These are phyloP conservation scores for Melikaiella ostensackeni DNA, from an alignment of 2,888 invertebrate species.

Conservation along the genomic window DNA sequence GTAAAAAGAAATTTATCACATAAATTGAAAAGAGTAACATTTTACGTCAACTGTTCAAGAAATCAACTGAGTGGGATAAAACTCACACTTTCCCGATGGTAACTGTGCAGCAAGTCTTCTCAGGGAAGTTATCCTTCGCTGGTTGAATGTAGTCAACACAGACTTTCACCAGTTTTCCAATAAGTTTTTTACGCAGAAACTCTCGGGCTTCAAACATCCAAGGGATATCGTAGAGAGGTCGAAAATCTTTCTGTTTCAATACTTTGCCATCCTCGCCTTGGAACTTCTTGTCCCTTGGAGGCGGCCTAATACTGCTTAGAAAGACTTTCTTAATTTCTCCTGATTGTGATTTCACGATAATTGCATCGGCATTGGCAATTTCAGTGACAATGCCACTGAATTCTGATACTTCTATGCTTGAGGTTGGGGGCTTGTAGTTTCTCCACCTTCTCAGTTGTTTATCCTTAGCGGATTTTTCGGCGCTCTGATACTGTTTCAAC, in stretches of 20 bases:
- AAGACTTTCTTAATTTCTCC: slow-evolving; percentile 93
- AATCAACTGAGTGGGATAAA: slow-evolving; percentile 10
- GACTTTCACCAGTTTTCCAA: slow-evolving; percentile 96
- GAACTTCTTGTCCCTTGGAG: slow-evolving; percentile 86
- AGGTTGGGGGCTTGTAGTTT: slow-evolving; percentile 89
- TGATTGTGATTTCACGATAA: slow-evolving; percentile 89
- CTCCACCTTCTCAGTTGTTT: slow-evolving; percentile 93
- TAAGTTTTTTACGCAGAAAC: slow-evolving; percentile 95
- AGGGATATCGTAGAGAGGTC: slow-evolving; percentile 98
- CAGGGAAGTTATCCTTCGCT: slow-evolving; percentile 94
- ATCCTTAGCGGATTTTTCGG: slow-evolving; percentile 93
- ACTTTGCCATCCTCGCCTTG: slow-evolving; percentile 83
- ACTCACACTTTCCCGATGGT: slow-evolving; percentile 87
- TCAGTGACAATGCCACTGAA: slow-evolving; percentile 91
- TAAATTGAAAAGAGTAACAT: background rate
- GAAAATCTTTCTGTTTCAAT: slow-evolving; percentile 86
- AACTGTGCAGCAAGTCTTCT: slow-evolving; percentile 97
- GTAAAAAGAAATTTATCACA: slow-evolving; percentile 56
- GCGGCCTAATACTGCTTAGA: slow-evolving; percentile 96
- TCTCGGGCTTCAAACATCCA: slow-evolving; percentile 99
- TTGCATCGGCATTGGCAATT: slow-evolving; percentile 95
- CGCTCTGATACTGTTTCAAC: slow-evolving; percentile 86
- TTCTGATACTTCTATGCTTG: slow-evolving; percentile 87
- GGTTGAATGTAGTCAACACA: slow-evolving; percentile 98
- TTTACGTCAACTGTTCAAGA: background rate